Percentiles rank a stretch among this genome's conserved stretches.
These are phyloP conservation scores for Mesocentrotus franciscanus DNA, from an alignment of 53 echinoderm and acorn worm species.

Conservation along the genomic window DNA sequence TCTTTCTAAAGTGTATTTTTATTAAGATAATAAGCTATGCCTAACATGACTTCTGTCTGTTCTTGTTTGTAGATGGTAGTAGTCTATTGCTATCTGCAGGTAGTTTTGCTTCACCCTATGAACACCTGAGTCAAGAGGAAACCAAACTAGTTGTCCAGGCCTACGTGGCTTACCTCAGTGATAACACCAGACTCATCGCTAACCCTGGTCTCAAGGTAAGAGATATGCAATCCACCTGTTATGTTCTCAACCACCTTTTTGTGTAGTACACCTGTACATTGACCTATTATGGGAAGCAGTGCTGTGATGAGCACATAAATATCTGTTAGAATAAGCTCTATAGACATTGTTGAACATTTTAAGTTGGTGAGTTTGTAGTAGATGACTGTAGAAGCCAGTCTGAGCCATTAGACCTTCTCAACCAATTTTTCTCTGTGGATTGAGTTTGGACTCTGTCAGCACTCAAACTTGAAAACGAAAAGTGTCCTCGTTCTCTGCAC, in stretches of 20 bases:
- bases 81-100: conserved; percentile 89
- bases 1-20: too few species aligned
- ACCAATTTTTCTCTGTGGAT: too few species aligned
- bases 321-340: too few species aligned
- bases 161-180: conserved; percentile 96
- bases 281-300: background rate
- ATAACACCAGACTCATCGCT: conserved; percentile 92
- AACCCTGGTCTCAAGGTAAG: conserved; percentile 97
- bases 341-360: too few species aligned
- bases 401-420: too few species aligned
- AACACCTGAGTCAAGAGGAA: conserved; percentile 93
- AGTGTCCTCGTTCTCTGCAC: too few species aligned
- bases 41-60: background rate
- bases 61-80: conserved; percentile 77
- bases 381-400: too few species aligned
- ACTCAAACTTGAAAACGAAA: too few species aligned
- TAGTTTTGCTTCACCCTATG: conserved; percentile 93
- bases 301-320: background rate
- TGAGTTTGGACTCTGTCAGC: too few species aligned
- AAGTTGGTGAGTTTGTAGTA: too few species aligned
- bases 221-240: background rate
- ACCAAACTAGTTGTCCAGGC: conserved; percentile 96
- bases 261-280: background rate
- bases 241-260: background rate
- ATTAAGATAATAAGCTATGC: too few species aligned